Conservation (phyloP, 2,888 invertebrate genomes). For the Spicauda simplicius region DNA sequence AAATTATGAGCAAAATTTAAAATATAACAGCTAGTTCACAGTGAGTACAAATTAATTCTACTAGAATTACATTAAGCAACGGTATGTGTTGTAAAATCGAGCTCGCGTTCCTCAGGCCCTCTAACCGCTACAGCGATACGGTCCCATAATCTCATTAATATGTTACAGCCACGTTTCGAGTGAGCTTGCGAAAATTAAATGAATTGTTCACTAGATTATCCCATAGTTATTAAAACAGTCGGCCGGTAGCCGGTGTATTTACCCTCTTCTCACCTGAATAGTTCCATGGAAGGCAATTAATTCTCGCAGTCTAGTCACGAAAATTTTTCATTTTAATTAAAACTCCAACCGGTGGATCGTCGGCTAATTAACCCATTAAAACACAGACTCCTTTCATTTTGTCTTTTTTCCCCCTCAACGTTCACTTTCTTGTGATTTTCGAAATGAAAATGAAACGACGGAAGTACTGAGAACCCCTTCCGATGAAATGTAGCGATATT, state of each 20-base stretch:
- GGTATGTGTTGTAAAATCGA: slow-evolving; percentile 25
- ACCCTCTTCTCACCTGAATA: slow-evolving; percentile 76
- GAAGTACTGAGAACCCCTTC: slow-evolving; percentile 32
- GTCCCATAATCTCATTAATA: slow-evolving; percentile 36
- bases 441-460: slow-evolving; percentile 61
- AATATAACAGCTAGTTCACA: slow-evolving; percentile 1
- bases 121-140: slow-evolving; percentile 33
- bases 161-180: slow-evolving; percentile 36
- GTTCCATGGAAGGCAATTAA: slow-evolving; percentile 79
- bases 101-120: slow-evolving; percentile 22
- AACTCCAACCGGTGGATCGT: slow-evolving; percentile 77
- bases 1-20: no score
- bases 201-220: slow-evolving; percentile 36
- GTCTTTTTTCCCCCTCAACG: slow-evolving; percentile 68
- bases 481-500: slow-evolving; percentile 37
- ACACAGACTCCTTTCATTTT: slow-evolving; percentile 78
- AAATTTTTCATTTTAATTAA: slow-evolving; percentile 84
- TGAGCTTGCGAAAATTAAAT: slow-evolving; percentile 38
- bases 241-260: slow-evolving; percentile 58
- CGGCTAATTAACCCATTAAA: slow-evolving; percentile 84
- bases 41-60: slow-evolving; percentile 22
- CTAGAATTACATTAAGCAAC: slow-evolving; percentile 22
- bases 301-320: slow-evolving; percentile 79
- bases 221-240: slow-evolving; percentile 44
- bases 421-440: slow-evolving; percentile 77